Percentiles rank a stretch among this genome's conserved stretches.
These are phyloP conservation scores for Cirrhinus molitorella DNA, from an alignment of 2,797 vertebrate species.

Conservation along the genomic window DNA sequence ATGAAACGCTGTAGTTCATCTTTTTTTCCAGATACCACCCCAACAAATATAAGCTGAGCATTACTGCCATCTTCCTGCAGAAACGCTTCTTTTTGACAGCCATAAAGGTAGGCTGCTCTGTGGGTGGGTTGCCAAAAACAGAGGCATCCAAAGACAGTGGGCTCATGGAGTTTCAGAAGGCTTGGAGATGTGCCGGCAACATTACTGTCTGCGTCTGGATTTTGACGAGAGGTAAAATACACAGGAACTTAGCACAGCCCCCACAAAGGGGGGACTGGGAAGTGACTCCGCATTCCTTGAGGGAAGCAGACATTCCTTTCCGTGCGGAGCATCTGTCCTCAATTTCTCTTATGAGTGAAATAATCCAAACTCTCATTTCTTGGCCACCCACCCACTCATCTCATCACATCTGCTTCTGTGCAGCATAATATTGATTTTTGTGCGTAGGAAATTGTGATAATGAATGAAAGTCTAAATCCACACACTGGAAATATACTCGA, in stretches of 20 bases:
- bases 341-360: constrained; percentile 46
- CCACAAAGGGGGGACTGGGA: constrained; percentile 34
- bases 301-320: constrained; percentile 1
- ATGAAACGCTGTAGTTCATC: constrained; percentile 55
- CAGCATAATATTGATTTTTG: constrained; percentile 46
- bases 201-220: constrained; percentile 34
- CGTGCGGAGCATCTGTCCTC: constrained; percentile 8
- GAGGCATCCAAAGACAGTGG: constrained; percentile 45
- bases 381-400: constrained; percentile 49
- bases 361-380: constrained; percentile 22
- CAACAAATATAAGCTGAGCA: constrained; percentile 53
- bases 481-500: constrained; percentile 53
- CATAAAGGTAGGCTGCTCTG: constrained; percentile 46
- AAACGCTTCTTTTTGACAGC: constrained; percentile 54
- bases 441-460: constrained; percentile 55
- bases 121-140: constrained; percentile 55
- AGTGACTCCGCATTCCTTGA: constrained; percentile 32
- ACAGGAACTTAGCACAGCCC: constrained; percentile 25
- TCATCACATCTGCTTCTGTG: constrained; percentile 38
- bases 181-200: constrained; percentile 32
- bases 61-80: constrained; percentile 42
- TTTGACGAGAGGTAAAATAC: constrained; percentile 42
- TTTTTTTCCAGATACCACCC: constrained; percentile 44
- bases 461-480: constrained; percentile 52
- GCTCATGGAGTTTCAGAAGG: constrained; percentile 30